Conservation (phyloP, 2,113 vertebrate species). For the Scomber scombrus region DNA sequence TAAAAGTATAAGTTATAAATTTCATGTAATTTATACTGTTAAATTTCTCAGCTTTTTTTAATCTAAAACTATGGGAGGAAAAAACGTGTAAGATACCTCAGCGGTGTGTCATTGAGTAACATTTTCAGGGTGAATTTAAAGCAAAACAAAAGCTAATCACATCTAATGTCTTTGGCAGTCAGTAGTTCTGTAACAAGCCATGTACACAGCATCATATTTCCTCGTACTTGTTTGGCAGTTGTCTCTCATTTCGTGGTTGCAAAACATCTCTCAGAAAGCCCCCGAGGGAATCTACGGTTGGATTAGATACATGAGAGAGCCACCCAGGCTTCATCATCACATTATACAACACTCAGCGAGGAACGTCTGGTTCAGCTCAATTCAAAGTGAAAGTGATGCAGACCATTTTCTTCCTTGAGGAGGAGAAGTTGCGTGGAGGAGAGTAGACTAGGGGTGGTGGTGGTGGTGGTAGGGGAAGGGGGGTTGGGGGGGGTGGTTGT, state of each 20-base stretch:
- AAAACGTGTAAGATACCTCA: not conserved
- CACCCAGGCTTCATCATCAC: conserved; percentile 76
- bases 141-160: conserved; percentile 24
- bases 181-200: not conserved
- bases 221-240: conserved; percentile 54
- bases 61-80: not conserved
- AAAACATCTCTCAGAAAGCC: conserved; percentile 47
- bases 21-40: not conserved
- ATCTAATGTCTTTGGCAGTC: conserved; percentile 52
- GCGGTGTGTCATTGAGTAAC: not conserved
- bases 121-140: conserved; percentile 7
- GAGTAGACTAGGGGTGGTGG: not conserved
- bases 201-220: conserved; percentile 31
- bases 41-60: not conserved
- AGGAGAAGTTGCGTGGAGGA: conserved; percentile 12
- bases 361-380: conserved; percentile 74
- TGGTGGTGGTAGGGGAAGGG: not conserved
- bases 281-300: conserved; percentile 20
- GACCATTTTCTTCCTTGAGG: conserved; percentile 43
- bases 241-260: conserved; percentile 67
- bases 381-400: conserved; percentile 75
- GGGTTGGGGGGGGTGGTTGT: conserved; percentile 30
- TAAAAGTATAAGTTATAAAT: not conserved
- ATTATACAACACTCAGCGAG: conserved; percentile 68
- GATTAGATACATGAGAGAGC: conserved; percentile 57